Evolutionary conservation across 2,113 vertebrate genomes (phyloP).

Genomic region (Lepidothrix coronata): DNA sequence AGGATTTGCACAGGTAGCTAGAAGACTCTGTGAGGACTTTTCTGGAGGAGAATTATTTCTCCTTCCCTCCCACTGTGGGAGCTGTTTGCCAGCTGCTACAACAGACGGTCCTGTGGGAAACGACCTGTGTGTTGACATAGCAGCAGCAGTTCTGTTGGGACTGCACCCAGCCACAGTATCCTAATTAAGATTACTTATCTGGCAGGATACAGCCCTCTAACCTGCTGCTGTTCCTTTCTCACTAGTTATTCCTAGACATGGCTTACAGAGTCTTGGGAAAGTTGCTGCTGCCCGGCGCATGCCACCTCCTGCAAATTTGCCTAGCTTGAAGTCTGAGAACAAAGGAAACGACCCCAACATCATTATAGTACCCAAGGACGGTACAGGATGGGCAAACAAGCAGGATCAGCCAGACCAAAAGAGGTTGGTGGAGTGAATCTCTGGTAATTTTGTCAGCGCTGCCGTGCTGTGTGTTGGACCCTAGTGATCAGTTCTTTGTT

Average conservation of each 20-base stretch:
- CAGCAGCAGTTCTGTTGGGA: not conserved
- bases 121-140: not conserved
- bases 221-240: not conserved
- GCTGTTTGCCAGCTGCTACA: not conserved
- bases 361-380: constrained; percentile 99
- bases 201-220: not conserved
- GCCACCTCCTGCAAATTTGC: constrained; percentile 98
- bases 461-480: not conserved
- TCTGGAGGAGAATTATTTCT: not conserved
- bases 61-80: not conserved
- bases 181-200: not conserved
- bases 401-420: constrained; percentile 99
- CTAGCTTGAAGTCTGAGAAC: constrained; percentile 99
- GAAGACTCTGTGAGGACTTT: not conserved
- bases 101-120: not conserved
- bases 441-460: not conserved
- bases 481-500: not conserved
- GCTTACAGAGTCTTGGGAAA: constrained; percentile 99
- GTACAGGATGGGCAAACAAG: constrained; percentile 99
- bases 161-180: not conserved
- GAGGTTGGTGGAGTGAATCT: constrained; percentile 76
- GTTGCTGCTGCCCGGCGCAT: constrained; percentile 98
- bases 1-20: not conserved
- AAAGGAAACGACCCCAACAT: constrained; percentile 99
- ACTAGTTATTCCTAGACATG: constrained; percentile 96